Conservation (phyloP, 2,113 vertebrate species). For the Neotoma lepida region DNA sequence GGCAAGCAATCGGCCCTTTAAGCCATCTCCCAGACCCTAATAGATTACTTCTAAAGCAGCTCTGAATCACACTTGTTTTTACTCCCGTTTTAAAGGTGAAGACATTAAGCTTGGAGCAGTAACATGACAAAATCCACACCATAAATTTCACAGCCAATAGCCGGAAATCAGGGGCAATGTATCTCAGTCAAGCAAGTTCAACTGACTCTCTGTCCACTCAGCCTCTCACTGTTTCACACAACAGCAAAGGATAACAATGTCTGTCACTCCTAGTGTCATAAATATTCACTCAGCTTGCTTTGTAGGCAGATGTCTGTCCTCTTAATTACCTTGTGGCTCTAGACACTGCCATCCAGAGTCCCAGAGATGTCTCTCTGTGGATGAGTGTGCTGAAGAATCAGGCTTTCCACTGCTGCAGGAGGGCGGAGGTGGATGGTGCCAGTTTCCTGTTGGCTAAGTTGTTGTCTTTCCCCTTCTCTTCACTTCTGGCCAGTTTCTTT, state of each 20-base stretch:
- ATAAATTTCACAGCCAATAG: too few relatives aligned
- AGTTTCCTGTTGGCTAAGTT: not conserved
- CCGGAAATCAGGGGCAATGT: not conserved
- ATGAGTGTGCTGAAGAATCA: not conserved
- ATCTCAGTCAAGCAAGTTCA: not conserved
- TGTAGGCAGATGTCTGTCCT: not conserved
- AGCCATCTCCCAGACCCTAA: not conserved
- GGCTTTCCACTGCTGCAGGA: not conserved
- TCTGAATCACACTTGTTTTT: not conserved
- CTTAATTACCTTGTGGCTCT: not conserved
- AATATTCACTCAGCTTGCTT: not conserved
- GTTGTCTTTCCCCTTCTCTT: not conserved
- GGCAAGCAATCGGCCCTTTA: not conserved
- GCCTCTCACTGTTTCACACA: not conserved
- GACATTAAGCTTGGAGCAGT: not conserved
- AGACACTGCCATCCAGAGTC: not conserved
- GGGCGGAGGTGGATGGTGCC: not conserved
- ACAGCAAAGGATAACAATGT: not conserved
- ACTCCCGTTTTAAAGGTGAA: conserved; percentile 16
- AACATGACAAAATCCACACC: not conserved
- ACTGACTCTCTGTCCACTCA: not conserved
- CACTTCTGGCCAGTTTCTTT: not conserved
- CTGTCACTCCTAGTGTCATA: not conserved
- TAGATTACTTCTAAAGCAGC: not conserved
- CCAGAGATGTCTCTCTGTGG: not conserved